Evolutionary conservation across 2,113 vertebrate genomes (phyloP).

Genomic region (Caranx ignobilis): DNA sequence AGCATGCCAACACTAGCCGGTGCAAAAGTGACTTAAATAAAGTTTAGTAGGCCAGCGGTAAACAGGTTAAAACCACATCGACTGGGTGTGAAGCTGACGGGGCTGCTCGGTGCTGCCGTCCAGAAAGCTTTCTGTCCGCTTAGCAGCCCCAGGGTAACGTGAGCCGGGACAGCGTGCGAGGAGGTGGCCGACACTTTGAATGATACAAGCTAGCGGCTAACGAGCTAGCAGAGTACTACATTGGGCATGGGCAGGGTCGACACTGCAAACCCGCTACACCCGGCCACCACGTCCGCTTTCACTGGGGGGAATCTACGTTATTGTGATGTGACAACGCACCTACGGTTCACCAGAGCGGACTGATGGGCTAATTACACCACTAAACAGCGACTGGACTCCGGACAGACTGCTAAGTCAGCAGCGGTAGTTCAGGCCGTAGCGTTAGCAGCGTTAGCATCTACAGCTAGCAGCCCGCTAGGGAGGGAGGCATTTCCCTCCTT

Average conservation of each 20-base stretch:
- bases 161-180: constrained; percentile 12
- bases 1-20: constrained; percentile 59
- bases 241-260: constrained; percentile 72
- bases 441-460: constrained; percentile 47
- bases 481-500: constrained; percentile 49
- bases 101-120: accelerated
- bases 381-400: not conserved
- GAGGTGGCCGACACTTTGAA: constrained; percentile 44
- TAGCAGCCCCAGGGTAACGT: not conserved
- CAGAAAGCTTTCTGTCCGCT: accelerated
- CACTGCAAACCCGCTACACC: not conserved
- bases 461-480: constrained; percentile 36
- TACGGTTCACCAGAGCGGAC: accelerated
- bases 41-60: not conserved
- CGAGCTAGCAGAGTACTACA: constrained; percentile 36
- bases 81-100: accelerated
- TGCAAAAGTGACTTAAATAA: not conserved
- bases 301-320: accelerated
- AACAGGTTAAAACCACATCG: not conserved
- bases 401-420: constrained; percentile 45
- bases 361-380: accelerated
- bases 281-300: not conserved
- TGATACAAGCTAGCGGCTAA: constrained; percentile 42
- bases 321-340: not conserved
- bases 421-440: constrained; percentile 44